Evolutionary conservation across 2,888 invertebrate genomes (phyloP).

Genomic region (Erannis defoliaria): DNA sequence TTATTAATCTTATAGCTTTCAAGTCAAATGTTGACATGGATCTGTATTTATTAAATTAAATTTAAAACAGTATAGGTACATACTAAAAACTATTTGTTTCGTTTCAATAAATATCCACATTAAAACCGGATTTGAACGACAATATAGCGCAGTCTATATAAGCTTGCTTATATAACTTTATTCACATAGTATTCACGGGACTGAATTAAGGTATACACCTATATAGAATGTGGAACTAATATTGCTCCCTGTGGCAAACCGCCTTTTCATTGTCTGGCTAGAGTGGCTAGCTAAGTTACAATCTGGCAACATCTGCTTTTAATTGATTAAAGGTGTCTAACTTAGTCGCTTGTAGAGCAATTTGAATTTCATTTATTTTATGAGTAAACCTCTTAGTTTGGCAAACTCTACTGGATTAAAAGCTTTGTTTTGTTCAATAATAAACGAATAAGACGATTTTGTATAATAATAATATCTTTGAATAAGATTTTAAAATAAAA

Average conservation of each 20-base stretch:
- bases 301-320: conserved; percentile 49
- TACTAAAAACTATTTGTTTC: too few species aligned
- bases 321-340: conserved; percentile 48
- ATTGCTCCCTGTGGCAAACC: conserved; percentile 40
- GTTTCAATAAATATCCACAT: too few species aligned
- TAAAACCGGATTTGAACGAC: too few species aligned
- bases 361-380: conserved; percentile 30
- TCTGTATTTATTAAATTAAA: too few species aligned
- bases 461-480: too few species aligned
- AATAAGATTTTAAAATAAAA: too few species aligned
- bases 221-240: conserved; percentile 42
- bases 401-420: background rate
- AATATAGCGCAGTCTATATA: background rate
- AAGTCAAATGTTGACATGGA: too few species aligned
- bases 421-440: background rate
- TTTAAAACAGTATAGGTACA: too few species aligned
- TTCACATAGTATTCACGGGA: conserved; percentile 18
- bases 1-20: too few species aligned
- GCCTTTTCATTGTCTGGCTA: conserved; percentile 47
- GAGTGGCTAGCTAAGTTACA: conserved; percentile 45
- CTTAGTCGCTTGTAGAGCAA: conserved; percentile 29
- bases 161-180: conserved; percentile 7
- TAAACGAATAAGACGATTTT: too few species aligned
- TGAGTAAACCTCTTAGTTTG: conserved; percentile 12
- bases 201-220: conserved; percentile 27